Percentiles rank a stretch among this genome's conserved stretches.
Conservation (phyloP, 2,797 vertebrate genomes). For the Sebastes elongatus region DNA sequence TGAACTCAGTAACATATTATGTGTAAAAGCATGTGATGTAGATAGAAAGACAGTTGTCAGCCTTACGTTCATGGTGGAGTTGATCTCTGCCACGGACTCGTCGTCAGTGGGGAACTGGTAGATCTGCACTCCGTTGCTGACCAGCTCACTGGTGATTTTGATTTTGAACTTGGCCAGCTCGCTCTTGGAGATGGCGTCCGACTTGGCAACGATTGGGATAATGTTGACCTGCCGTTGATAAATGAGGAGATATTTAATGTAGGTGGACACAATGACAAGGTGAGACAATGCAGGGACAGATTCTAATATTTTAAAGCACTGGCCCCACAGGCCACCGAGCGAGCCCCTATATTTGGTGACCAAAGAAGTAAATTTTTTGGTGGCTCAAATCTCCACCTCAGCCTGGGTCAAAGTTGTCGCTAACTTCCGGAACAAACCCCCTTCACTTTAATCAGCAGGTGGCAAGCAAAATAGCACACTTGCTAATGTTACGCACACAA, state of each 20-base stretch:
- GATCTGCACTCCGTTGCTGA: conserved; percentile 98
- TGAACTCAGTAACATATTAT: not conserved
- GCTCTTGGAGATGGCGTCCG: conserved; percentile 97
- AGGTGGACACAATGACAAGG: not conserved
- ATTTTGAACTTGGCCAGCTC: conserved; percentile 99
- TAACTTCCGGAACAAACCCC: too few relatives aligned
- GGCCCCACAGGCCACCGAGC: too few relatives aligned
- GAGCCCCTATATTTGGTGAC: too few relatives aligned
- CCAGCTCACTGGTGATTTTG: conserved; percentile 97
- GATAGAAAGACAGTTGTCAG: not conserved
- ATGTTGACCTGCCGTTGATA: conserved; percentile 90
- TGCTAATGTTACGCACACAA: too few relatives aligned
- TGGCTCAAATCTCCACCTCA: too few relatives aligned
- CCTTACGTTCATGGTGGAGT: conserved; percentile 99
- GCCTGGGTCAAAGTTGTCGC: too few relatives aligned
- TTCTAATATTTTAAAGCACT: too few relatives aligned
- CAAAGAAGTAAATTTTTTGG: too few relatives aligned
- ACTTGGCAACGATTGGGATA: conserved; percentile 97
- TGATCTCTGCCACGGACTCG: conserved; percentile 97
- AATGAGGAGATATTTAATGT: not conserved
- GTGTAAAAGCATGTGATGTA: not conserved
- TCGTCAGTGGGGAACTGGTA: conserved; percentile 99
- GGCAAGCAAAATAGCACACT: too few relatives aligned
- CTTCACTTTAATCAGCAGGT: too few relatives aligned
- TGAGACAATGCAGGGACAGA: not conserved